Evolutionary conservation across 2,888 invertebrate species (phyloP), one percentile per base, ranked within the genome.

Genomic region (Ormia ochracea): DNA sequence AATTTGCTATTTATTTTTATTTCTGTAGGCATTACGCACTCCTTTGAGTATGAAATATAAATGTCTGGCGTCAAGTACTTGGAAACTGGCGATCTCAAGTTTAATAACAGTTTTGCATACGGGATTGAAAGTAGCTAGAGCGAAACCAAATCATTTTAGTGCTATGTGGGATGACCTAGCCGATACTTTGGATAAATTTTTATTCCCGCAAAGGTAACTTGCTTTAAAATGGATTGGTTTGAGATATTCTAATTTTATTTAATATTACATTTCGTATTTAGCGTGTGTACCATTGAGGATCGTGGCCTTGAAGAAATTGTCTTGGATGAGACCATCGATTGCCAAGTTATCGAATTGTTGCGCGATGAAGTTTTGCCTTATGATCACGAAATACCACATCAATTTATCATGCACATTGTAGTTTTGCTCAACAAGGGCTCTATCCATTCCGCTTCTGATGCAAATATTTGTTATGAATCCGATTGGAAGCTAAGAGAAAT

Each of bases 91-190:
- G 12, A 94, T 96, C 36, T 93, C 93, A 68, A 93, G 95, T 86
- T 90, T 97, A 65, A 91, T 95, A 69, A 91, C 94, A 84, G 93
- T 97, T 21, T 90, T 98, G 78, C 94, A 94, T 82, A 94, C 95
- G 0, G 97, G 97, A 0, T 90, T 99, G 43, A 97, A 97, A 5
- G 91, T 98, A 21, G 98, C 98, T 23, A 92, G 97, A 83, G 93
- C 93, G 78, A 91, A 93, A 85, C 94, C 96, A 38, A 93, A 94
- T 81, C 92, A 92, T 45, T 95, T 95, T 88, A 90, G 92, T 68
- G 92, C 91, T 59, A 94, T 96, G 91, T 99, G 99, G 99, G 93
- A 94, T 68, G 94, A 94, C 84, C 91, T 99, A 73, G 96, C 96
- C 0, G 92, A 92, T 63, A 95, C 96, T 0, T 90, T 99, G 38